Evolutionary conservation across 2,113 vertebrate species (phyloP).

Genomic region (Talpa occidentalis): DNA sequence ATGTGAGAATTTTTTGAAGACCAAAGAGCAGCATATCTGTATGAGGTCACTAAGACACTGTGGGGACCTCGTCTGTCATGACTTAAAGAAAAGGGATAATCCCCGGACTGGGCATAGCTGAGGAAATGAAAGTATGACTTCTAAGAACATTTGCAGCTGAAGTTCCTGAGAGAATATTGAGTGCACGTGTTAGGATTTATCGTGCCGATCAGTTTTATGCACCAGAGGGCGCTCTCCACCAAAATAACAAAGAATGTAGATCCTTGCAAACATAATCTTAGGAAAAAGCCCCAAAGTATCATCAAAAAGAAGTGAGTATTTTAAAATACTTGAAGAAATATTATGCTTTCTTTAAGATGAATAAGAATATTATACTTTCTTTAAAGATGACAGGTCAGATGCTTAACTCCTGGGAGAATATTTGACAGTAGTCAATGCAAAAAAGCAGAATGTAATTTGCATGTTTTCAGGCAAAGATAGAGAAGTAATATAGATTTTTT

Average conservation of each 20-base stretch:
- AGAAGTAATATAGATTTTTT: background rate
- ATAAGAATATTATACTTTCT: too few relatives aligned
- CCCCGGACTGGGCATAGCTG: too few relatives aligned
- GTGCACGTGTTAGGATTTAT: background rate
- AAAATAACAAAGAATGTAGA: background rate
- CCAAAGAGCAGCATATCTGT: background rate
- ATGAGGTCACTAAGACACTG: background rate
- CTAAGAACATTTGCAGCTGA: background rate
- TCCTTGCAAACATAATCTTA: background rate
- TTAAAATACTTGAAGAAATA: background rate
- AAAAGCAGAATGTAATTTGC: background rate
- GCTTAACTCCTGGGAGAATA: background rate
- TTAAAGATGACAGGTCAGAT: too few relatives aligned
- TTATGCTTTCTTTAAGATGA: too few relatives aligned
- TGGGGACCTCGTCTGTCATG: background rate
- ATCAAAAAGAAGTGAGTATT: background rate
- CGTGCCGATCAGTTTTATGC: constrained; percentile 16
- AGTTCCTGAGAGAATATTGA: background rate
- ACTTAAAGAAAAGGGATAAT: background rate
- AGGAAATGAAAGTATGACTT: background rate
- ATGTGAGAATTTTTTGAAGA: background rate
- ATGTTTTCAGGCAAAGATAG: background rate
- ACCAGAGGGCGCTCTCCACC: constrained; percentile 66
- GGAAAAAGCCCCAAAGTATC: background rate
- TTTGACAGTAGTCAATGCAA: background rate